Percentiles rank a stretch among this genome's conserved stretches.
phyloP scores from a whole-genome alignment of 2,888 invertebrate genomes.

The Rhagophthalmus giganteus region DNA sequence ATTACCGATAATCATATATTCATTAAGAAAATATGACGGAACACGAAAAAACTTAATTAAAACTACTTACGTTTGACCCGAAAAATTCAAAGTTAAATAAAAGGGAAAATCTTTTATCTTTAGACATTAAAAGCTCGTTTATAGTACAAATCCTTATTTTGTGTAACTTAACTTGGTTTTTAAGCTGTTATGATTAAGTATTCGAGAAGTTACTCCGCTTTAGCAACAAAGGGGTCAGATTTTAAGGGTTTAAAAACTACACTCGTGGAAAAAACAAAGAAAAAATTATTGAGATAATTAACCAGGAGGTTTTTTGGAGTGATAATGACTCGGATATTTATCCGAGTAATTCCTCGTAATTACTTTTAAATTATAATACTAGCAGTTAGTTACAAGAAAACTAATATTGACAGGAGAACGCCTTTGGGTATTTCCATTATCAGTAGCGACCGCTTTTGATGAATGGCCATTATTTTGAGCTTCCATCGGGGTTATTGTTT shows the following conservation, averaged over 20 bases:
- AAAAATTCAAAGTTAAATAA: constrained; percentile 5
- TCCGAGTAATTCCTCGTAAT: background rate
- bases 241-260: background rate
- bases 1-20: background rate
- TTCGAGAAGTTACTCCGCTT: background rate
- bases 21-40: background rate
- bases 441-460: background rate
- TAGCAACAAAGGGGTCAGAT: background rate
- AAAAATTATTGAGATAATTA: background rate
- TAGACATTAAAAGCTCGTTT: constrained; percentile 40
- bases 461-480: background rate
- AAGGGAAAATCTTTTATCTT: constrained; percentile 25
- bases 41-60: constrained; percentile 5
- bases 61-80: constrained; percentile 6
- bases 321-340: background rate
- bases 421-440: background rate
- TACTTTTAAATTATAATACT: background rate
- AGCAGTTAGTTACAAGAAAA: too few species aligned
- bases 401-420: background rate
- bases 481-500: too few species aligned
- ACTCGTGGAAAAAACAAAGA: background rate
- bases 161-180: constrained; percentile 10
- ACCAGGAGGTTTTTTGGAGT: background rate
- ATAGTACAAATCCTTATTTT: constrained; percentile 22
- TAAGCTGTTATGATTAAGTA: background rate